Evolutionary conservation across 2,113 vertebrate species (phyloP).

Genomic region (Nothoprocta perdicaria): DNA sequence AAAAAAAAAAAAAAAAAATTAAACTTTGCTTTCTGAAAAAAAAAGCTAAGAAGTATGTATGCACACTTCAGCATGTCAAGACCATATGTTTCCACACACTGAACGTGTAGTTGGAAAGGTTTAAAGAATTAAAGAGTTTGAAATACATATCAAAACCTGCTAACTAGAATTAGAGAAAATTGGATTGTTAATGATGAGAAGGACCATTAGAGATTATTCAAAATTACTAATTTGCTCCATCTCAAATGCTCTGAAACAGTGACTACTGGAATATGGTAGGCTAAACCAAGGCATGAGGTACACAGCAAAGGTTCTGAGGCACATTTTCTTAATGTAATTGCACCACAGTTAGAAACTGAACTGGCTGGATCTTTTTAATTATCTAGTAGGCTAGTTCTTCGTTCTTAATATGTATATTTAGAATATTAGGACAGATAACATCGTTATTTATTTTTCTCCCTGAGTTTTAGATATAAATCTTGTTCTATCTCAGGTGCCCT

Average conservation of each 20-base stretch:
- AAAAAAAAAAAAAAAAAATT: not conserved
- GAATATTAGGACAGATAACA: not conserved
- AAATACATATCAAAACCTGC: not conserved
- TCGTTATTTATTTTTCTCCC: not conserved
- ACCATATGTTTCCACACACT: not conserved
- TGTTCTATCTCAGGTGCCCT: not conserved
- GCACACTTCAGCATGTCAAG: not conserved
- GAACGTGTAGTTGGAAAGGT: rapidly evolving
- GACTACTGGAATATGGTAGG: not conserved
- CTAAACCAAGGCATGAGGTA: not conserved
- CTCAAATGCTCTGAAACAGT: not conserved
- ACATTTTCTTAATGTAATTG: not conserved
- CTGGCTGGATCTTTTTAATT: not conserved
- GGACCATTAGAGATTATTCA: not conserved
- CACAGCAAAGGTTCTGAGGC: rapidly evolving
- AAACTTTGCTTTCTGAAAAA: not conserved
- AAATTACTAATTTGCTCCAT: not conserved
- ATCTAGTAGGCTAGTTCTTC: rapidly evolving
- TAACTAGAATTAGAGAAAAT: not conserved
- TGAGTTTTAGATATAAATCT: not conserved
- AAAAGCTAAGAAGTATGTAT: not conserved
- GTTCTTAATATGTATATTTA: not conserved
- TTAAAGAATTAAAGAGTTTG: not conserved
- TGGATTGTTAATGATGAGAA: rapidly evolving
- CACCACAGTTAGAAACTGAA: rapidly evolving